phyloP scores from a whole-genome alignment of 1,140 invertebrate genomes.

The Palaemon carinicauda region DNA sequence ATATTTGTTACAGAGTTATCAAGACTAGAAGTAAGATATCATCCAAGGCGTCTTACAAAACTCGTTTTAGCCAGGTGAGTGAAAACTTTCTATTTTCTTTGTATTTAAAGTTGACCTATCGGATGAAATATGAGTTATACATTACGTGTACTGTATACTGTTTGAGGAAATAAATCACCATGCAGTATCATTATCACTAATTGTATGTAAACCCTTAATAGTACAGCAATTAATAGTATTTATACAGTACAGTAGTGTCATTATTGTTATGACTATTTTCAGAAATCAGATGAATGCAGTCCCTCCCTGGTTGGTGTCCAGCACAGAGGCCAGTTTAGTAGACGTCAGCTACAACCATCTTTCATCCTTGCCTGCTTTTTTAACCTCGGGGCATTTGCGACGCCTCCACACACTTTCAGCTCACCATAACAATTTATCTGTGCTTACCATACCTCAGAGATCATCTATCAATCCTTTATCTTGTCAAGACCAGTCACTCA shows the following conservation, averaged over 20 bases:
- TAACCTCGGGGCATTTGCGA: conserved; percentile 39
- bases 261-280: background rate
- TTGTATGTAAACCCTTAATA: too few relatives aligned
- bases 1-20: background rate
- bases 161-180: too few relatives aligned
- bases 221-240: too few relatives aligned
- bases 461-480: background rate
- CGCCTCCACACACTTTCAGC: conserved; percentile 48
- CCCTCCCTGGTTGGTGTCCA: conserved; percentile 41
- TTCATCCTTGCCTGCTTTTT: conserved; percentile 33
- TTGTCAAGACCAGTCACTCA: background rate
- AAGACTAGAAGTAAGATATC: conserved; percentile 33
- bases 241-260: too few relatives aligned
- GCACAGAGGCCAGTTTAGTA: conserved; percentile 40
- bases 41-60: conserved; percentile 10
- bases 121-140: background rate
- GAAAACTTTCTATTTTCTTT: background rate
- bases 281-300: conserved; percentile 33
- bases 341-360: conserved; percentile 43
- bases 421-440: conserved; percentile 36
- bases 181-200: too few relatives aligned
- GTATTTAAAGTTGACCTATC: background rate
- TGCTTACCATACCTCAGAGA: conserved; percentile 22
- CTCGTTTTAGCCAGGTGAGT: conserved; percentile 39
- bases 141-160: too few relatives aligned